Base-by-base conservation (phyloP, 2,888 invertebrate genomes). In the Stegophylla sp. region DNA sequence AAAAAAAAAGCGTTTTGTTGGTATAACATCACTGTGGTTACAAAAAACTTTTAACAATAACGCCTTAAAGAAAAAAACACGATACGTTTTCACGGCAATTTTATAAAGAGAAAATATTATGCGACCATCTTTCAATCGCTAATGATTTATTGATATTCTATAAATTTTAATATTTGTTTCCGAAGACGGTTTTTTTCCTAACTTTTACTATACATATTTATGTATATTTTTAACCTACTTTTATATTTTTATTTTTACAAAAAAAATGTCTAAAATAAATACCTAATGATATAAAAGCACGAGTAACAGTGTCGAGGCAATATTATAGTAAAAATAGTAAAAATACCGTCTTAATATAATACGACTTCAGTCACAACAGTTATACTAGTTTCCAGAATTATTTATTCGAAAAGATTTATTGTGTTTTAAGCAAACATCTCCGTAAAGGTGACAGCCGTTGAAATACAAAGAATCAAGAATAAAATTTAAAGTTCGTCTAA, bases 41-140 rank as follows among this genome's bases (percentile, higher is more conserved):
- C 28, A 15, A 71, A 43, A 71, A 41, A 56, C 41, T 71, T 56
- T 41, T 53, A 56, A 71, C 20, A 56, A 56, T 41, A 53, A 71
- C 12, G n/a, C 7, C 71, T n/a, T 56, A 56, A 71, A 20, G 41
- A 15, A 71, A 20, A 53, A 15, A 71, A 56, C 53, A 23, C 23
- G 7, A 51, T n/a, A n/a, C 3, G 34, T 41, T 2, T 71, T 13
- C 69, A n/a, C 5, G 1, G 5, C 0, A 34, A 71, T 34, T 17
- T 20, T 13, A 34, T 12, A 71, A 53, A 53, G 20, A 53, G 34
- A 51, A n/a, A 15, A 69, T 28, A 34, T 34, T 71, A 34, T 69
- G 12, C 13, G 23, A 23, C 3, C 5, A 71, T 41, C 56, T 71
- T 71, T 71, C 17, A 41, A 41, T 41, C 20, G 20, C 23, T 23